Base-by-base conservation (phyloP, 2,888 invertebrate species). In the Eutolmus rufibarbis region DNA sequence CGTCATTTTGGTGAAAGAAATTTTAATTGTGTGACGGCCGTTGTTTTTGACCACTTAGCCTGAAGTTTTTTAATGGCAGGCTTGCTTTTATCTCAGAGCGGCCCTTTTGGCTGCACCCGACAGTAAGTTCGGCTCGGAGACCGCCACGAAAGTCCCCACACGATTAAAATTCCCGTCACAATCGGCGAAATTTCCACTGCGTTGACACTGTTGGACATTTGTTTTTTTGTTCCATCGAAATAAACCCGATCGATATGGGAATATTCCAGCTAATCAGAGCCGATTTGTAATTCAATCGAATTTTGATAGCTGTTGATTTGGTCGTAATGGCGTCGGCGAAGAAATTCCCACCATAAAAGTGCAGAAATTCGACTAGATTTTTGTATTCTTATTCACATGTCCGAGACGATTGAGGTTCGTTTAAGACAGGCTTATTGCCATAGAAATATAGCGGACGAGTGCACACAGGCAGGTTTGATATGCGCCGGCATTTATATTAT, bases 1-100 rank as follows among this genome's bases (percentile, higher is more conserved):
- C 88, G 86, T 81, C 19, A 40, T 37, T 66, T 57, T 37, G 31
- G 23, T 78, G 82, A 87, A 85, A 86, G 74, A 78, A 85, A 87
- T 87, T 76, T 76, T 87, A 87, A 87, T 85, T 87, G 87, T 85
- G 77, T 77, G 85, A 77, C 40, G 40, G 84, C 74, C 34, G 74
- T 74, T 84, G 57, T 57, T 84, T 57, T 84, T 84, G 57, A 16
- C 56, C 66, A 66, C 74, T 66, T 74, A 40, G 37, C 14, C 66
- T 23, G 43, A 43, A 16, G 37, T 84, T 40, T 12, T 66, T 84
- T 84, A 84, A 84, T 66, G 84, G 84, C 12, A 28, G 84, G 37
- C 19, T 57, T 23, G 40, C 74, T 84, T 84, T 84, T 51, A 84
- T 66, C 66, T 84, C 40, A 31, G 5, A 56, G 2, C 78, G 40